phyloP scores from a whole-genome alignment of 2,797 vertebrate genomes.

The Picus viridis region DNA sequence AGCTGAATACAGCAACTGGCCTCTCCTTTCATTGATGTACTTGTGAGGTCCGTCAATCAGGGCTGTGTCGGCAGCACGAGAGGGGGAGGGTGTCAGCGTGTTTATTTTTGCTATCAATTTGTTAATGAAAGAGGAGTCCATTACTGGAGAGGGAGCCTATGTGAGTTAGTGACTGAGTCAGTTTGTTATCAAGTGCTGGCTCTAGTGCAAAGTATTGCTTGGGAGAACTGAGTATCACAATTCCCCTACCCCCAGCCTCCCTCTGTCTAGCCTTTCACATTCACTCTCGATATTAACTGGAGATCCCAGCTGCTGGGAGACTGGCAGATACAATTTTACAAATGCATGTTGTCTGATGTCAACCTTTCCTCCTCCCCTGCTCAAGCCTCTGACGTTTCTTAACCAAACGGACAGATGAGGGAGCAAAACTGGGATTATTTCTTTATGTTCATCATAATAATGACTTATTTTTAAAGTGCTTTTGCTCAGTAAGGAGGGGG shows the following conservation, averaged over 20 bases:
- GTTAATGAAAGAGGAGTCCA: conserved; percentile 54
- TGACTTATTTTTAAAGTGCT: conserved; percentile 47
- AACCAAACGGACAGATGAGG: conserved; percentile 25
- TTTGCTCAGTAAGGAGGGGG: background rate
- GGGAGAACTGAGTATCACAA: conserved; percentile 47
- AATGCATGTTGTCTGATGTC: conserved; percentile 61
- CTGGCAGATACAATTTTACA: conserved; percentile 64
- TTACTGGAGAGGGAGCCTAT: conserved; percentile 26
- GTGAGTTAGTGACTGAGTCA: conserved; percentile 51
- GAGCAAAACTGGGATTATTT: conserved; percentile 58
- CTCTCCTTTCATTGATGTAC: conserved; percentile 32
- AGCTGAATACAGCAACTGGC: conserved; percentile 22
- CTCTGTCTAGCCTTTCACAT: conserved; percentile 24
- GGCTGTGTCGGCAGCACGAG: conserved; percentile 46
- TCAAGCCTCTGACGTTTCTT: conserved; percentile 49
- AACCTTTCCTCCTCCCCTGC: conserved; percentile 13
- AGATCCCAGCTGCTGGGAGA: conserved; percentile 45
- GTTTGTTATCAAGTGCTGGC: conserved; percentile 28
- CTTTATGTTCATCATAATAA: conserved; percentile 41
- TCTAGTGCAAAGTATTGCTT: conserved; percentile 9
- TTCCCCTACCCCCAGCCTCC: conserved; percentile 30
- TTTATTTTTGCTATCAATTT: conserved; percentile 59
- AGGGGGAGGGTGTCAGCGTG: conserved; percentile 26
- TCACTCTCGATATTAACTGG: conserved; percentile 57
- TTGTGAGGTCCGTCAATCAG: conserved; percentile 16